These are phyloP conservation scores for Phalera bucephala DNA, from an alignment of 2,888 invertebrate genomes.

Conservation along the genomic window DNA sequence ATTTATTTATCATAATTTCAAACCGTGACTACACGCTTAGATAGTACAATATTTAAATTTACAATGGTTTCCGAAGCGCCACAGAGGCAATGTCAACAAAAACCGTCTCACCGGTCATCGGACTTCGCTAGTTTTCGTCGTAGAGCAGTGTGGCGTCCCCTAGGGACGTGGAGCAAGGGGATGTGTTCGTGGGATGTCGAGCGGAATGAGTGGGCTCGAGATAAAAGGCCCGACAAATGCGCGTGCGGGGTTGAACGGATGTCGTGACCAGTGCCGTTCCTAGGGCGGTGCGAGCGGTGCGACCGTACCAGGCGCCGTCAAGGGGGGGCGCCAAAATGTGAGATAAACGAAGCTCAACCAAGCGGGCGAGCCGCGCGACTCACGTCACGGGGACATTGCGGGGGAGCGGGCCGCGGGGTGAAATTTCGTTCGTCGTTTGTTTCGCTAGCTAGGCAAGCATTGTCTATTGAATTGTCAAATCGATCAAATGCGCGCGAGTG, in stretches of 20 bases:
- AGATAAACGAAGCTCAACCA: too few species aligned
- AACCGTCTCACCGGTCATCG: neutral
- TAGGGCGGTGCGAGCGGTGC: neutral
- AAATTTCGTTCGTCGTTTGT: too few species aligned
- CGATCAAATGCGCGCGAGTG: too few species aligned
- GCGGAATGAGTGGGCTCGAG: conserved; percentile 64
- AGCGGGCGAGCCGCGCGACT: too few species aligned
- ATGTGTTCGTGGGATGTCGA: conserved; percentile 91
- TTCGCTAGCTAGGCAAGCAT: too few species aligned
- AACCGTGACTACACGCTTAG: conserved; percentile 18
- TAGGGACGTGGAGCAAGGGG: conserved; percentile 93
- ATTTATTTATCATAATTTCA: conserved; percentile 23
- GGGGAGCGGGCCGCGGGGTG: too few species aligned
- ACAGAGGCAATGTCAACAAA: neutral
- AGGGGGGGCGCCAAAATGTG: too few species aligned
- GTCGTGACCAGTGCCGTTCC: too few species aligned
- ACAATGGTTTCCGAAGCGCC: conserved; percentile 16
- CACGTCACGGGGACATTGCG: too few species aligned
- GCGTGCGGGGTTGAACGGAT: conserved; percentile 1
- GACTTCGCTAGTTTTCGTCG: conserved; percentile 88
- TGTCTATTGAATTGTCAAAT: too few species aligned
- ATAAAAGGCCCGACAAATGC: conserved; percentile 64
- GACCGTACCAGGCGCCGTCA: neutral
- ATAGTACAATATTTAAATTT: conserved; percentile 27
- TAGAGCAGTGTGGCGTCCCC: conserved; percentile 97